phyloP scores from a whole-genome alignment of 23 tunicate genomes.

The Trididemnum miniatum region DNA sequence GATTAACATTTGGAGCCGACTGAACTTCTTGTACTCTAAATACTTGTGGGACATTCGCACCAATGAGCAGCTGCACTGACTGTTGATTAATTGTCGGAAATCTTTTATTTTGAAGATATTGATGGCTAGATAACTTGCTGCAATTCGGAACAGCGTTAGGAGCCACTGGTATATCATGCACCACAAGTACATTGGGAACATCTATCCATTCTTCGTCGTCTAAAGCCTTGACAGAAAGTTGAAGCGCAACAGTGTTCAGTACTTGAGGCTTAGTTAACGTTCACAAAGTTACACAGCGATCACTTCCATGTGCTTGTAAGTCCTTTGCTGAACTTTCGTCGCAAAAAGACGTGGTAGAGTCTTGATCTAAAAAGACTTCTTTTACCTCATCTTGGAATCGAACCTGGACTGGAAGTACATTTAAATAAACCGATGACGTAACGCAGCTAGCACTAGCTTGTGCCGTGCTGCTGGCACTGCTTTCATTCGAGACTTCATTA shows the following conservation, averaged over 20 bases:
- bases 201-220: not conserved
- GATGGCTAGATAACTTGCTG: not conserved
- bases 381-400: not conserved
- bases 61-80: not conserved
- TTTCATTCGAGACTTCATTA: too few species aligned
- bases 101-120: not conserved
- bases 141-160: not conserved
- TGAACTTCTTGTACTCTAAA: not conserved
- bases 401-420: constrained; percentile 14
- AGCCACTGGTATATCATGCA: not conserved
- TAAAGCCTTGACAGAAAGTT: not conserved
- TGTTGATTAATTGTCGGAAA: not conserved
- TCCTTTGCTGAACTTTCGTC: not conserved
- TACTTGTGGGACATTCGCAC: constrained; percentile 7
- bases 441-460: not conserved
- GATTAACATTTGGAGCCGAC: not conserved
- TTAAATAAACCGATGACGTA: not conserved
- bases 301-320: not conserved
- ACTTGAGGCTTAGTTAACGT: not conserved
- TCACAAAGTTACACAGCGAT: not conserved
- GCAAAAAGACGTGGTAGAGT: constrained; percentile 12
- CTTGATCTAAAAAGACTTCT: constrained; percentile 4
- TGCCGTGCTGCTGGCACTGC: not conserved
- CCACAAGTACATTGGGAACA: not conserved
- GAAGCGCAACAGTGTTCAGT: constrained; percentile 1